Base-by-base conservation (phyloP, 1,140 invertebrate species). In the Eubasilissa regina region DNA sequence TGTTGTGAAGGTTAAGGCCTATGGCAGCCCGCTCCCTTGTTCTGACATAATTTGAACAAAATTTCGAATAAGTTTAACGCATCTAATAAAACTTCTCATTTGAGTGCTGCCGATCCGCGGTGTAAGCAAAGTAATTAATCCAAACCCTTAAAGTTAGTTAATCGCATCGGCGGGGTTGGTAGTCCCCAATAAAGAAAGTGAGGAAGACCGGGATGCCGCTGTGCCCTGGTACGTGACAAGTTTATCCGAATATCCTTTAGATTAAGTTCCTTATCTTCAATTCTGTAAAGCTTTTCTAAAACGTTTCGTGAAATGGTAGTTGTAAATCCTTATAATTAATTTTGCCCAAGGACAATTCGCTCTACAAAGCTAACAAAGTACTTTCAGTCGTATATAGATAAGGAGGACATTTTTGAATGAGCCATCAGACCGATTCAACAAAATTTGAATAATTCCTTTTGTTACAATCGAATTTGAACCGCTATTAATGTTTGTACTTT, bases 281-380 rank as follows among this genome's bases (percentile, higher is more conserved):
- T 68, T 68, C 64, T 19, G 64, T 68, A n/a, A 45, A 68, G 64
- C 35, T 68, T 44, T 68, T 68, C 64, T 47, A 47, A 47, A 68
- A 68, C 35, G 44, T 47, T 47, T 19, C 17, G n/a, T 68, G 64
- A 68, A 68, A 68, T 68, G 64, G 64, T 47, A 47, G 43, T 17
- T 68, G 35, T 68, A 68, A 68, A 68, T 68, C 64, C 64, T 45
- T 45, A n/a, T 68, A 68, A 68, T 68, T 68, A 68, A 68, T 68
- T 68, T 47, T n/a, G 64, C 15, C 15, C 64, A n/a, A 62, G 43
- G 64, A 68, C 17, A 15, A 21, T 4, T 51, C 48, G 21, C 8
- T 25, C 17, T 13, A 13, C 58, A 62, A 62, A 25, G 17, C 19
- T 53, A 53, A 53, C 1, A 21, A 19, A 19, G n/a, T 25, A 17